phyloP scores from a whole-genome alignment of 1,140 invertebrate genomes.

The Colletes gigas region DNA sequence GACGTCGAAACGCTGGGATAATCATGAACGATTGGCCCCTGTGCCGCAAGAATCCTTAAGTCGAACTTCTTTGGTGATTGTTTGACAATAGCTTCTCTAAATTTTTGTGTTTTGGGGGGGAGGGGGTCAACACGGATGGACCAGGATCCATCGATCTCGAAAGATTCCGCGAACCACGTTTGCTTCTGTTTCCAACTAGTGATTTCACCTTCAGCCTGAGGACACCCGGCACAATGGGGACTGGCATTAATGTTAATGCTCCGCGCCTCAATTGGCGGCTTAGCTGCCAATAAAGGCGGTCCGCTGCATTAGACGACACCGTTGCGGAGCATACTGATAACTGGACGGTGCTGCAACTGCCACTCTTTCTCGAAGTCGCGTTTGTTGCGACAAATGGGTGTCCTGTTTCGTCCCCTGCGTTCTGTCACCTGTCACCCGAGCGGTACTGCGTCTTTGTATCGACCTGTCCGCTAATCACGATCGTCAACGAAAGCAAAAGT shows the following conservation, averaged over 20 bases:
- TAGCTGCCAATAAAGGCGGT: constrained; percentile 34
- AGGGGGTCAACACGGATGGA: no score
- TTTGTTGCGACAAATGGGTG: background rate
- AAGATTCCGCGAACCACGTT: no score
- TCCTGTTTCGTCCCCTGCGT: background rate
- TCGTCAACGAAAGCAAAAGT: no score
- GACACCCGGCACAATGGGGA: constrained; percentile 28
- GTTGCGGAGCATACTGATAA: constrained; percentile 24
- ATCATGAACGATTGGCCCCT: background rate
- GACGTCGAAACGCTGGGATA: constrained; percentile 1
- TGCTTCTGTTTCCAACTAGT: background rate
- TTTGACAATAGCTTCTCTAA: no score
- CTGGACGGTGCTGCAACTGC: background rate
- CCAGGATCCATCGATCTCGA: no score
- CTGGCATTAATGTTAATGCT: constrained; percentile 43
- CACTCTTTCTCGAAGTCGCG: background rate
- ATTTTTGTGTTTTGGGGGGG: no score
- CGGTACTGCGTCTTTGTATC: no score
- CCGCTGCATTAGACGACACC: background rate
- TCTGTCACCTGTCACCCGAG: background rate
- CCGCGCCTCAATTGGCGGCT: constrained; percentile 30
- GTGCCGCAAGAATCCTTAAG: background rate
- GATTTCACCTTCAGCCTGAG: constrained; percentile 35
- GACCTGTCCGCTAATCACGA: no score
- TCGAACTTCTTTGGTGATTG: no score